Conservation (phyloP, 1,140 invertebrate genomes). For the Atta texana region DNA sequence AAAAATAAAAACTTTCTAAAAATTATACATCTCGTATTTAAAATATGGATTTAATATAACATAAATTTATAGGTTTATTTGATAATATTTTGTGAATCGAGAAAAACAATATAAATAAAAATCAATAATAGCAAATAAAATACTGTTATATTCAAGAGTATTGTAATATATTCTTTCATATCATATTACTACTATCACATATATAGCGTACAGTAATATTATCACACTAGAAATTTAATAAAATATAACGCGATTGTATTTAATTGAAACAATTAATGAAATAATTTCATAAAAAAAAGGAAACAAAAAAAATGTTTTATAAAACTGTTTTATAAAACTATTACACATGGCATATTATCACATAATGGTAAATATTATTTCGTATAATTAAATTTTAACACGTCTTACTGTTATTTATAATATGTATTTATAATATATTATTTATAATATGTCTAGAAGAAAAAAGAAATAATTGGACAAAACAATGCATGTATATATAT, state of each 20-base stretch:
- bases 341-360: neutral
- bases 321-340: neutral
- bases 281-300: neutral
- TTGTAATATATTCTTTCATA: neutral
- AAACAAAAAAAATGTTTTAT: neutral
- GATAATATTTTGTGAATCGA: neutral
- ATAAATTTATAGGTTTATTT: neutral
- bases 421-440: no score
- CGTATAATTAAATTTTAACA: neutral
- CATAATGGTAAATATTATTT: neutral
- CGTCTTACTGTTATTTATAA: neutral
- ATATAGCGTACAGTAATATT: neutral
- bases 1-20: no score
- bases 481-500: neutral
- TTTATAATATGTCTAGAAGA: neutral
- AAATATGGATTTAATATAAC: neutral
- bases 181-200: neutral
- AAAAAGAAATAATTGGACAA: neutral
- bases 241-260: neutral
- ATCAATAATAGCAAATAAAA: neutral
- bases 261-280: neutral
- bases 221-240: neutral
- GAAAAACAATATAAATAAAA: neutral
- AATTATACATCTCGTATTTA: neutral
- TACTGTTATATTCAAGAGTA: neutral